Evolutionary conservation across 2,113 vertebrate species (phyloP).

Genomic region (Lathamus discolor): DNA sequence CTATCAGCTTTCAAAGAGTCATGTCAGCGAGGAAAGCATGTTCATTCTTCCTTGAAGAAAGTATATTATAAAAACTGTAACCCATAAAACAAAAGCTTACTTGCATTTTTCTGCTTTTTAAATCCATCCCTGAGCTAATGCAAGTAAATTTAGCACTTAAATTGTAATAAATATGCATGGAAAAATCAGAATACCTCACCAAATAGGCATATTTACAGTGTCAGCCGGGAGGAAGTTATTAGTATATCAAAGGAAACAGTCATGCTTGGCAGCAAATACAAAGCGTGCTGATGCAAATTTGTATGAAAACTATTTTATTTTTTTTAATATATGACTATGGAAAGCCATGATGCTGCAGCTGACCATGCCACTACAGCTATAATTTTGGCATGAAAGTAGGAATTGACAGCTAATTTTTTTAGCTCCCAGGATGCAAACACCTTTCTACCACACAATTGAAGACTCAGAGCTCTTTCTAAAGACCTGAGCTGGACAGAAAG

Average conservation of each 20-base stretch:
- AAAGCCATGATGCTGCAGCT: background rate
- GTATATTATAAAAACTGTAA: constrained; percentile 13
- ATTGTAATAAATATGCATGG: constrained; percentile 58
- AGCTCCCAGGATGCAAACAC: background rate
- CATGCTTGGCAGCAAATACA: background rate
- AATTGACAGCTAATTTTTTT: background rate
- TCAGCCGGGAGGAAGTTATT: background rate
- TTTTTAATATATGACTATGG: background rate
- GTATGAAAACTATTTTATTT: background rate
- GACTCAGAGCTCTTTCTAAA: background rate
- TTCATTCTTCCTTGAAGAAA: constrained; percentile 49
- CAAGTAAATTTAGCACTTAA: constrained; percentile 41
- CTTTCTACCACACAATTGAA: background rate
- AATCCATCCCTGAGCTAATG: constrained; percentile 34
- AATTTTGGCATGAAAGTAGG: background rate
- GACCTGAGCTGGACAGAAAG: background rate
- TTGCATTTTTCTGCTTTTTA: constrained; percentile 40
- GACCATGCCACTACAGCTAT: background rate
- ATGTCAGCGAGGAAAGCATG: background rate
- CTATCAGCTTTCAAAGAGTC: constrained; percentile 35
- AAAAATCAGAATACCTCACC: background rate
- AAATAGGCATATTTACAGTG: background rate
- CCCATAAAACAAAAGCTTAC: constrained; percentile 52
- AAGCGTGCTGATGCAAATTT: background rate
- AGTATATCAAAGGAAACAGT: background rate